Conservation (phyloP, 1,140 invertebrate genomes). For the Meloidogyne hapla region DNA sequence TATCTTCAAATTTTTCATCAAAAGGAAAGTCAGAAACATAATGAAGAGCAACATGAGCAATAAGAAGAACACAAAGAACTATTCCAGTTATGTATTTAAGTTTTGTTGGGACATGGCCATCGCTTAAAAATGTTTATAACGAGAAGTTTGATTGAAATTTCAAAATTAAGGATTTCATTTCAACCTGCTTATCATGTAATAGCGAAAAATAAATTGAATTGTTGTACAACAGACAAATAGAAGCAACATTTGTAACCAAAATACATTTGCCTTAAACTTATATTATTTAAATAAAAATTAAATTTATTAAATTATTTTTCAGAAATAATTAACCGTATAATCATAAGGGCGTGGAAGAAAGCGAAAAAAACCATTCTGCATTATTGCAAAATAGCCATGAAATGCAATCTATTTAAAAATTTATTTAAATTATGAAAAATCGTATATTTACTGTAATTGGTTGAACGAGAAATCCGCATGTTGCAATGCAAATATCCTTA, state of each 20-base stretch:
- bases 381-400: constrained; percentile 16
- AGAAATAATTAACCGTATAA: constrained; percentile 13
- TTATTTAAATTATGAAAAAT: neutral
- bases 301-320: too few species aligned
- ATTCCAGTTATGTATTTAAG: constrained; percentile 27
- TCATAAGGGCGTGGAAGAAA: constrained; percentile 7
- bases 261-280: constrained; percentile 11
- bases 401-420: constrained; percentile 1
- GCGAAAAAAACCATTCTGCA: constrained; percentile 20
- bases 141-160: too few species aligned
- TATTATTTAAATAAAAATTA: neutral
- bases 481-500: constrained; percentile 17
- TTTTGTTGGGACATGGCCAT: constrained; percentile 13
- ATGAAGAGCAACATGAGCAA: constrained; percentile 20
- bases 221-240: constrained; percentile 19
- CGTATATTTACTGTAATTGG: constrained; percentile 2
- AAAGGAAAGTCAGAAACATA: constrained; percentile 25
- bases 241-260: constrained; percentile 22
- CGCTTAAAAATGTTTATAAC: neutral
- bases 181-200: constrained; percentile 21
- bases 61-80: neutral
- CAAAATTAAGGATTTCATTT: too few species aligned
- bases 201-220: constrained; percentile 20
- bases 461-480: constrained; percentile 15
- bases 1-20: constrained; percentile 1